Percentiles rank a stretch among this genome's conserved stretches.
phyloP scores from a whole-genome alignment of 2,888 invertebrate species.

The Zonitis immaculata region DNA sequence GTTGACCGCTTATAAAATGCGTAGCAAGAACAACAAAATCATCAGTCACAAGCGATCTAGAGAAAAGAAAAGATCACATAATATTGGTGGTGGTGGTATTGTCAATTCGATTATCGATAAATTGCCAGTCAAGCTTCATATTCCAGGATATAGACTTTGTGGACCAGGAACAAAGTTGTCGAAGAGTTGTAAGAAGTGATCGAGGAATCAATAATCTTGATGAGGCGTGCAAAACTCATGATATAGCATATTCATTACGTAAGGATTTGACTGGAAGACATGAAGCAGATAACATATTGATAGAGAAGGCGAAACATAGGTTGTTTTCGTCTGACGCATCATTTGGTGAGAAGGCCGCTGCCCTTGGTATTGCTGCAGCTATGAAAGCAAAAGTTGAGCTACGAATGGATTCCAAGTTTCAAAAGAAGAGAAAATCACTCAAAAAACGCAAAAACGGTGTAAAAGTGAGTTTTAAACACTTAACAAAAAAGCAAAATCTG shows the following conservation, averaged over 20 bases:
- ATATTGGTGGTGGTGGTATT: too few relatives aligned
- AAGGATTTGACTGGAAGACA: slow-evolving; percentile 23
- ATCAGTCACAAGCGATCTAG: too few relatives aligned
- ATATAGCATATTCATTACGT: not conserved
- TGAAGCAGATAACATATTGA: slow-evolving; percentile 37
- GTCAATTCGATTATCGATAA: slow-evolving; percentile 22
- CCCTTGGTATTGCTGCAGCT: not conserved
- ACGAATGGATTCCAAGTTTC: slow-evolving; percentile 30
- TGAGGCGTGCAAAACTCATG: not conserved
- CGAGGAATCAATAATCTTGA: slow-evolving; percentile 36
- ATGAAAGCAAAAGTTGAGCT: slow-evolving; percentile 28
- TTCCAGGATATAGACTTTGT: too few relatives aligned
- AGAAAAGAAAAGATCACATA: too few relatives aligned
- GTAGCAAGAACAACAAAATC: too few relatives aligned
- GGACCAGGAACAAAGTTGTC: too few relatives aligned
- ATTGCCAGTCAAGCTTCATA: slow-evolving; percentile 22
- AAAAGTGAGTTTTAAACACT: not conserved
- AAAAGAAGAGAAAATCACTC: too few relatives aligned
- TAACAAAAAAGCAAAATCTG: too few relatives aligned
- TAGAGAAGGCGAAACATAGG: not conserved
- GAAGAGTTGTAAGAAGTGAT: slow-evolving; percentile 36
- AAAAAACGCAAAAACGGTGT: slow-evolving; percentile 2
- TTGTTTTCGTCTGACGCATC: not conserved
- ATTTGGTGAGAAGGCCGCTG: not conserved
- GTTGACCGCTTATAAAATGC: too few relatives aligned